A percentile compares a stretch with the other conserved stretches of the same genome.
phyloP scores from a whole-genome alignment of 2,888 invertebrate genomes.

The Spodoptera picta region DNA sequence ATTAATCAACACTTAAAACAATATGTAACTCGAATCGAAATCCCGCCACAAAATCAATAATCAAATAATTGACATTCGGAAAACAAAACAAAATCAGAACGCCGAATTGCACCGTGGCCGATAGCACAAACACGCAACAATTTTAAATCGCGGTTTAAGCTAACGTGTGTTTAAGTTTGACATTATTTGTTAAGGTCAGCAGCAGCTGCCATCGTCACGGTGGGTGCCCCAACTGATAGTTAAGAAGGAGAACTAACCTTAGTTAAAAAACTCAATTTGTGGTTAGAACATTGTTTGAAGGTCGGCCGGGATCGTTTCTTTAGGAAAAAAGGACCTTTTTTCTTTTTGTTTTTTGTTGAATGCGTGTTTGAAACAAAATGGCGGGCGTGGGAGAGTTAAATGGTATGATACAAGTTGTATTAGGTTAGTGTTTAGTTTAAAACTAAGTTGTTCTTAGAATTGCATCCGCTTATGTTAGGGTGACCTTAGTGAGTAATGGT shows the following conservation, averaged over 20 bases:
- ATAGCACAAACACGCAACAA: slow-evolving; percentile 32
- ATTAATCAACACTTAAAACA: too few species aligned
- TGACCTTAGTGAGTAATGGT: not conserved
- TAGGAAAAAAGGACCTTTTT: slow-evolving; percentile 36
- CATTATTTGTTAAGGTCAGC: slow-evolving; percentile 60
- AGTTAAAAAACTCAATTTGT: slow-evolving; percentile 59
- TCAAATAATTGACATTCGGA: not conserved
- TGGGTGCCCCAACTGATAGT: slow-evolving; percentile 51
- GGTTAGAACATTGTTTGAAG: slow-evolving; percentile 57
- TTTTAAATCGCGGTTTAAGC: slow-evolving; percentile 44
- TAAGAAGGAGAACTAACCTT: slow-evolving; percentile 36
- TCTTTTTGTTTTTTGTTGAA: slow-evolving; percentile 27
- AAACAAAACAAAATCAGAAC: slow-evolving; percentile 5
- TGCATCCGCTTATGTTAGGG: too few species aligned
- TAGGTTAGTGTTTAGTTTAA: not conserved
- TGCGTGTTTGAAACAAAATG: slow-evolving; percentile 40
- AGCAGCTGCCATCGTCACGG: slow-evolving; percentile 58
- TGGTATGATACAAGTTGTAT: slow-evolving; percentile 18
- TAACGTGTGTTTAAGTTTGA: slow-evolving; percentile 61
- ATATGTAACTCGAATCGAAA: not conserved
- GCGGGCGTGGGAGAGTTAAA: slow-evolving; percentile 49
- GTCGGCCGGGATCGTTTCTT: slow-evolving; percentile 46
- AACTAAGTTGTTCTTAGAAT: too few species aligned
- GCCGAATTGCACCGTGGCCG: slow-evolving; percentile 22
- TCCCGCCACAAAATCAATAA: slow-evolving; percentile 2